phyloP scores from a whole-genome alignment of 1,140 invertebrate species.

The Drosophila sechellia region DNA sequence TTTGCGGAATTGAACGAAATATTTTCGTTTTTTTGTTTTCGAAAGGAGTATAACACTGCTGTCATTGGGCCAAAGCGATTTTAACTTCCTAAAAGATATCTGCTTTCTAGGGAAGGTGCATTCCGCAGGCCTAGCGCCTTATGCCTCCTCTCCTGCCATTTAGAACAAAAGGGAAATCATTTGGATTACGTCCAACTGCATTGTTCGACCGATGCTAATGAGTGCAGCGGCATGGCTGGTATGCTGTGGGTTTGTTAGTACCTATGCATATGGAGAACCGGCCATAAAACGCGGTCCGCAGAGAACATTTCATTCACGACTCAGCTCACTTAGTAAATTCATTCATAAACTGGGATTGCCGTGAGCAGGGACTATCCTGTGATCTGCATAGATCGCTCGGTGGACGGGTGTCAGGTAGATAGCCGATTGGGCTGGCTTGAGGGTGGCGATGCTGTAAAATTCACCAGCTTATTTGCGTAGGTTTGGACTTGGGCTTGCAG shows the following conservation, averaged over 20 bases:
- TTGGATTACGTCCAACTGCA: conserved; percentile 68
- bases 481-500: conserved; percentile 69
- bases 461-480: conserved; percentile 75
- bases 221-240: conserved; percentile 54
- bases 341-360: conserved; percentile 70
- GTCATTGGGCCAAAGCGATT: not conserved
- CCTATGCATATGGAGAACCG: conserved; percentile 45
- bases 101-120: not conserved
- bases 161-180: conserved; percentile 77
- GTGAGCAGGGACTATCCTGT: conserved; percentile 2
- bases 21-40: no score
- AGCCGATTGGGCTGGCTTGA: conserved; percentile 13
- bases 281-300: conserved; percentile 48
- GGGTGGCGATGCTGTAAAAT: conserved; percentile 48
- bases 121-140: conserved; percentile 6
- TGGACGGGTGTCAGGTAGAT: conserved; percentile 13
- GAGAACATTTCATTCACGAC: conserved; percentile 61
- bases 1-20: no score
- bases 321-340: conserved; percentile 42
- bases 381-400: conserved; percentile 12
- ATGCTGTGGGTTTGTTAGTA: conserved; percentile 6
- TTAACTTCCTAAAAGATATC: not conserved
- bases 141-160: conserved; percentile 69
- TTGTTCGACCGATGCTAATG: conserved; percentile 72
- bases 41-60: no score